A percentile compares a stretch with the other conserved stretches of the same genome.
phyloP scores from a whole-genome alignment of 1,140 invertebrate species.

The Euglossa dilemma region DNA sequence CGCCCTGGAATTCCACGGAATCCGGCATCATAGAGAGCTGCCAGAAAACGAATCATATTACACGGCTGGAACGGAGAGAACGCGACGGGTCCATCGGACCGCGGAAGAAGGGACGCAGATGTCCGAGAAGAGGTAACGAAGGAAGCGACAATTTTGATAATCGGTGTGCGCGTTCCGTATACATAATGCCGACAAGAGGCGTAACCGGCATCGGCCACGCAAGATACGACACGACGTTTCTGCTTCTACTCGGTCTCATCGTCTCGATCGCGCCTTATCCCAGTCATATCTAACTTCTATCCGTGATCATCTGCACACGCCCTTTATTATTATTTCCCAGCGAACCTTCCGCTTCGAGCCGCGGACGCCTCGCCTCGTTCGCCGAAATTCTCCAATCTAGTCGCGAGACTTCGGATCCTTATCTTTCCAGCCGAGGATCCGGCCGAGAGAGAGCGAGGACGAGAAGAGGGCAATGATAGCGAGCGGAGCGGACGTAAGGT shows the following conservation, averaged over 20 bases:
- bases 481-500: neutral
- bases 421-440: too few relatives aligned
- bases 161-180: too few relatives aligned
- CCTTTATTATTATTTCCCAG: conserved; percentile 31
- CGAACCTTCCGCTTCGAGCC: conserved; percentile 1
- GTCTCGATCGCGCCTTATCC: conserved; percentile 34
- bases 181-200: too few relatives aligned
- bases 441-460: neutral
- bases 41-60: conserved; percentile 48
- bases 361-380: too few relatives aligned
- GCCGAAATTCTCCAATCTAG: too few relatives aligned
- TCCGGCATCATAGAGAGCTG: conserved; percentile 29
- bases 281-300: conserved; percentile 33
- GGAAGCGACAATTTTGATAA: too few relatives aligned
- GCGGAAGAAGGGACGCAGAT: conserved; percentile 61
- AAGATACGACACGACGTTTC: conserved; percentile 71
- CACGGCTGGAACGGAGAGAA: conserved; percentile 15
- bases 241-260: too few relatives aligned
- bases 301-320: neutral
- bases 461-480: neutral
- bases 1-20: too few relatives aligned
- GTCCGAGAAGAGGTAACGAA: conserved; percentile 75
- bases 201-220: too few relatives aligned
- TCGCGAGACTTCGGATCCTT: too few relatives aligned
- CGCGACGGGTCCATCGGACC: conserved; percentile 46